Conservation (phyloP, 2,888 invertebrate species). For the Cylindroiulus punctatus region DNA sequence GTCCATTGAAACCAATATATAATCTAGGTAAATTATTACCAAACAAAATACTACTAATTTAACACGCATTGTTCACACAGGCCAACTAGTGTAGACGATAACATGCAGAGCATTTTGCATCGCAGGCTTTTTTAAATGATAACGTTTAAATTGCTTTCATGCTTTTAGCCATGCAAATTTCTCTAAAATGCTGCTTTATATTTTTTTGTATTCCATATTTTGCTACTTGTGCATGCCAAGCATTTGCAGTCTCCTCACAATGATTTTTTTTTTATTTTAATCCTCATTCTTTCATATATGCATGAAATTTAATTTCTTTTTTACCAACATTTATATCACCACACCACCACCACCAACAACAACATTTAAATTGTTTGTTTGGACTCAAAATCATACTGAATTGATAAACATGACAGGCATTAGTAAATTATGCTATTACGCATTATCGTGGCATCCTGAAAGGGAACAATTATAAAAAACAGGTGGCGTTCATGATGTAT, state of each 20-base stretch:
- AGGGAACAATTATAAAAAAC: no score
- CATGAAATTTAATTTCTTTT: no score
- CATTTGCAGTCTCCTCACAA: background rate
- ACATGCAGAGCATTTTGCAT: background rate
- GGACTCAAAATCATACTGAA: no score
- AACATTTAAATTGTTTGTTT: no score
- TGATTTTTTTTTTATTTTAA: background rate
- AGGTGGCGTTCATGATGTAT: no score
- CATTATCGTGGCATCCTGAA: no score
- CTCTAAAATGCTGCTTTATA: background rate
- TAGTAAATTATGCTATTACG: no score
- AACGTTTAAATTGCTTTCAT: background rate
- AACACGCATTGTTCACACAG: conserved; percentile 1
- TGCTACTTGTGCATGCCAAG: conserved; percentile 14
- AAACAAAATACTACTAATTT: conserved; percentile 15
- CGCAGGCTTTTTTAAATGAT: background rate
- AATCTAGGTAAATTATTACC: conserved; percentile 49
- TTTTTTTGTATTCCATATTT: background rate
- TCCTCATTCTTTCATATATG: background rate
- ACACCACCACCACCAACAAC: no score
- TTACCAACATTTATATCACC: no score
- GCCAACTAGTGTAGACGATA: background rate
- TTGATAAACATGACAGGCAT: no score
- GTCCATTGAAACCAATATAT: conserved; percentile 58
- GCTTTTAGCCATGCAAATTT: background rate